A percentile compares a stretch with the other conserved stretches of the same genome.
These are phyloP conservation scores for Agriopis marginaria DNA, from an alignment of 2,888 invertebrate species.

Conservation along the genomic window DNA sequence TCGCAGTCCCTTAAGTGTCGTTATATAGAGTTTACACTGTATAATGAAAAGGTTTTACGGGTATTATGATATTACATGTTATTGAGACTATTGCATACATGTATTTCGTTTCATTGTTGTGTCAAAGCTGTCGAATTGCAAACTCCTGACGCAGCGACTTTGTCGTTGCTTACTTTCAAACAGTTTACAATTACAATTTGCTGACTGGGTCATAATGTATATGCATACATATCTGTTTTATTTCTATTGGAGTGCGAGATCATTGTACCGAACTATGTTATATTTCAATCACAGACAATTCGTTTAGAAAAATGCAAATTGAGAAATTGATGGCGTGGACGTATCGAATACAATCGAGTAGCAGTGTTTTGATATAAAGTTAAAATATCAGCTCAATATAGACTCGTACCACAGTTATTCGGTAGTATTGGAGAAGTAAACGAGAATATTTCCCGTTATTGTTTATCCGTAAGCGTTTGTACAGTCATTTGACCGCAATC, in stretches of 20 bases:
- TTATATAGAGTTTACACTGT: neutral
- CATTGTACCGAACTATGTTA: slow-evolving; percentile 20
- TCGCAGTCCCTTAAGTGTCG: too few relatives aligned
- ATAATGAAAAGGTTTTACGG: neutral
- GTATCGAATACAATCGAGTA: slow-evolving; percentile 15
- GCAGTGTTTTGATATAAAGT: slow-evolving; percentile 11
- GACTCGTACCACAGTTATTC: slow-evolving; percentile 12
- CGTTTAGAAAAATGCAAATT: slow-evolving; percentile 33
- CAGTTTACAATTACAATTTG: slow-evolving; percentile 32
- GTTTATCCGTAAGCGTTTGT: slow-evolving; percentile 39
- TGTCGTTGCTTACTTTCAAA: neutral
- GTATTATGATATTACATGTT: neutral
- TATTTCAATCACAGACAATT: slow-evolving; percentile 29
- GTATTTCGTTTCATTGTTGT: too few relatives aligned
- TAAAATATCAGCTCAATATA: slow-evolving; percentile 24
- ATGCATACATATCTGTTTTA: neutral
- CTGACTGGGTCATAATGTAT: slow-evolving; percentile 36
- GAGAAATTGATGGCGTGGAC: slow-evolving; percentile 36
- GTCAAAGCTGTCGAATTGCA: too few relatives aligned
- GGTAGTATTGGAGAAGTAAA: slow-evolving; percentile 35
- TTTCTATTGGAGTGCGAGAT: slow-evolving; percentile 2
- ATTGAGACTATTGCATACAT: neutral
- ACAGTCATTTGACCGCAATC: slow-evolving; percentile 49
- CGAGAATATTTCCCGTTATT: slow-evolving; percentile 46
- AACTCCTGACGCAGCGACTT: too few relatives aligned